Evolutionary conservation across 2,113 vertebrate genomes (phyloP).

Genomic region (Chionomys nivalis): DNA sequence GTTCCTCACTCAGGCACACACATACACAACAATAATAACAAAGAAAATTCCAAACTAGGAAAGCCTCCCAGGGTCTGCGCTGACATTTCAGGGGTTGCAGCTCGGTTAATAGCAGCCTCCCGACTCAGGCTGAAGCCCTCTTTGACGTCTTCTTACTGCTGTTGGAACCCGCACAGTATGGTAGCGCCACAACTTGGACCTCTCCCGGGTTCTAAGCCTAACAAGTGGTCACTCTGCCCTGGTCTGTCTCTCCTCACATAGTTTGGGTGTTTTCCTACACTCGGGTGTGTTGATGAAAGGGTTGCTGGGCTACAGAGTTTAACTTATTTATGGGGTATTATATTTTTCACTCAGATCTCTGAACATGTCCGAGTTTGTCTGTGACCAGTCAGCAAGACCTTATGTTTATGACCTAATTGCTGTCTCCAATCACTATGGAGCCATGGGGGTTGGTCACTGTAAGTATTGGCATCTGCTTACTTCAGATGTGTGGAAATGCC

Average conservation of each 20-base stretch:
- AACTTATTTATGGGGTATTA: constrained; percentile 10
- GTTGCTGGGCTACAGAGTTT: neutral
- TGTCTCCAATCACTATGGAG: constrained; percentile 97
- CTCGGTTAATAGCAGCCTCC: neutral
- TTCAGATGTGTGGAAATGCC: neutral
- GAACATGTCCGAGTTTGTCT: constrained; percentile 97
- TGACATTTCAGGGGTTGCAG: neutral
- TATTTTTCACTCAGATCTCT: constrained; percentile 88
- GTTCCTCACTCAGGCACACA: neutral
- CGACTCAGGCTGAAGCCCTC: neutral
- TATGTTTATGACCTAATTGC: constrained; percentile 96
- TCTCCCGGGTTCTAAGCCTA: neutral
- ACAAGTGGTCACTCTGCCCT: neutral
- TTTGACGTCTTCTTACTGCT: neutral
- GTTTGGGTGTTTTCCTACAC: neutral
- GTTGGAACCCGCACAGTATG: fast-evolving
- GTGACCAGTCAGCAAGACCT: constrained; percentile 91
- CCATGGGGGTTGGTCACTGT: constrained; percentile 98
- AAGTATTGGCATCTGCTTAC: constrained; percentile 83
- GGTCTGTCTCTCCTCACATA: neutral
- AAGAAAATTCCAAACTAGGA: neutral
- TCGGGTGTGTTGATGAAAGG: neutral
- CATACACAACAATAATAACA: neutral
- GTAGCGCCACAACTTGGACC: neutral
- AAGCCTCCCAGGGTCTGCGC: neutral